Base-by-base conservation (phyloP, 2,113 vertebrate species). In the Heterochromis multidens region DNA sequence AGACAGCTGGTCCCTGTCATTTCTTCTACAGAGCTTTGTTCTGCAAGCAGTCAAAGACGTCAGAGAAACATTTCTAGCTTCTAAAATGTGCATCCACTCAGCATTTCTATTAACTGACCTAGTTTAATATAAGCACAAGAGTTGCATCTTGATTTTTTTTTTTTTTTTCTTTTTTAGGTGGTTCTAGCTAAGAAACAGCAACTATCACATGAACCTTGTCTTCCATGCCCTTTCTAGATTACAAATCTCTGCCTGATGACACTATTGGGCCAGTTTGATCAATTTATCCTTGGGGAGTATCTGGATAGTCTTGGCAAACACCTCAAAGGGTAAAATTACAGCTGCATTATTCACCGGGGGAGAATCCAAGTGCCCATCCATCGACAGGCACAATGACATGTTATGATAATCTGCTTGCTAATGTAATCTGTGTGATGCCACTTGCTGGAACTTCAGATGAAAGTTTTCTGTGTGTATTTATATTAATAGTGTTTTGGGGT, bases 1-100 rank as follows among this genome's bases (percentile, higher is more conserved):
- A 70, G 92, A 92, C 95, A 95, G 94, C 90, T 93, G 95, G 29
- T 79, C 77, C 85, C 54, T 77, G 80, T 80, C 43, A 81, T 56
- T 63, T 70, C 61, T 61, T 63, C 29, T 16, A 58, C 19, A 29
- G 67, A 78, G 77, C 70, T 83, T 72, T 78, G 65, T 72, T 84
- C 70, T 74, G 27, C 14, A 31, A 29, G 9, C 67, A 29, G 25
- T 49, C 33, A 17, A 25, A 57, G 27, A 77, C n/a, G 58, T 61
- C 37, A 79, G 35, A 63, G 46, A 54, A 74, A 80, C 19, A 74
- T 54, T 10, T 52, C 29, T 2, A n/a, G 57, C 57, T 76, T 77
- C 17, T 62, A 23, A 77, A 49, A 56, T 56, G 4, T 14, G 29
- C 19, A 56, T 67, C 13, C 33, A 13, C 29, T 40, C 79, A 80